Evolutionary conservation across 2,888 invertebrate genomes (phyloP).

Genomic region (Caenorhabditis sp.): DNA sequence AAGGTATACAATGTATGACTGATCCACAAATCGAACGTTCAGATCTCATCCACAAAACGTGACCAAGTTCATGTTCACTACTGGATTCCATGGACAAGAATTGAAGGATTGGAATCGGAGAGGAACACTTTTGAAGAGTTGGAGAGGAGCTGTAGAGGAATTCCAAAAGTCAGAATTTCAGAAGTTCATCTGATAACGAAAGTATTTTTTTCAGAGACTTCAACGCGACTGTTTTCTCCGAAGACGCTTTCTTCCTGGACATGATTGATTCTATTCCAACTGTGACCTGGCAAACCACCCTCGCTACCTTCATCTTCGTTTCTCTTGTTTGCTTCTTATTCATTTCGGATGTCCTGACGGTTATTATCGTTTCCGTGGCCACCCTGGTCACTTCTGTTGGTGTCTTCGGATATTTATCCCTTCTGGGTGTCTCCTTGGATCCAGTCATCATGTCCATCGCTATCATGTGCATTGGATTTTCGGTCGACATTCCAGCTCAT

Average conservation of each 20-base stretch:
- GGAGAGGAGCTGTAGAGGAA: slow-evolving; percentile 67
- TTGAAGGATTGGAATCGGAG: slow-evolving; percentile 70
- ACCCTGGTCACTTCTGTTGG: slow-evolving; percentile 64
- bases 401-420: slow-evolving; percentile 65
- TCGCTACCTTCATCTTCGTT: slow-evolving; percentile 65
- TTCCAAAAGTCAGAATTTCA: slow-evolving; percentile 57
- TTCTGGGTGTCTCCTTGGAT: slow-evolving; percentile 66
- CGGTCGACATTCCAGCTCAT: slow-evolving; percentile 71
- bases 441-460: slow-evolving; percentile 68
- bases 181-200: not conserved
- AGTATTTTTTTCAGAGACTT: slow-evolving; percentile 67
- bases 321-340: slow-evolving; percentile 64
- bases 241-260: slow-evolving; percentile 75
- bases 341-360: slow-evolving; percentile 62
- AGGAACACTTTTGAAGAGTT: slow-evolving; percentile 68
- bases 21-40: not conserved
- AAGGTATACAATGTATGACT: not conserved
- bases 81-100: slow-evolving; percentile 71
- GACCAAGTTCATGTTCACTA: slow-evolving; percentile 75
- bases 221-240: slow-evolving; percentile 73
- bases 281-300: slow-evolving; percentile 70
- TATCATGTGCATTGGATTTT: slow-evolving; percentile 70
- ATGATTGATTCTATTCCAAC: slow-evolving; percentile 73
- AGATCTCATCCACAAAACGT: slow-evolving; percentile 58
- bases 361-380: slow-evolving; percentile 61